These are phyloP conservation scores for Protobothrops flavoviridis DNA, from an alignment of 2,113 vertebrate genomes.

Conservation along the genomic window DNA sequence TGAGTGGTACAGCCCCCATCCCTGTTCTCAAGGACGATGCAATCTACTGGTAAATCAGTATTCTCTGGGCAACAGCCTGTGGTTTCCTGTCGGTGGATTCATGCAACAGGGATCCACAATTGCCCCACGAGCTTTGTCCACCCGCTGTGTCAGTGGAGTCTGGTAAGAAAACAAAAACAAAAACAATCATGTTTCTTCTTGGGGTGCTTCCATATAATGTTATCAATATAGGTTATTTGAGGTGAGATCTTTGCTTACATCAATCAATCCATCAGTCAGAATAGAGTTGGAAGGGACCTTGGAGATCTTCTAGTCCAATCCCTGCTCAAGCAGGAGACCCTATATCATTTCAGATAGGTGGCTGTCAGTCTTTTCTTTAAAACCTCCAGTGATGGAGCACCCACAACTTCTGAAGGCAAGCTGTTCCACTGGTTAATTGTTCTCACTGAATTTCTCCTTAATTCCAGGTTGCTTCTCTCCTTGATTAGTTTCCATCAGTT, in stretches of 20 bases:
- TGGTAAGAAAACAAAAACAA: conserved; percentile 78
- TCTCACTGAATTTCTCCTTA: not conserved
- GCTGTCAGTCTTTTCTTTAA: not conserved
- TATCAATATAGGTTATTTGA: no score
- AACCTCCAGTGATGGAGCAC: not conserved
- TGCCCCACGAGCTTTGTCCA: conserved; percentile 92
- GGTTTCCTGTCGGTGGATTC: conserved; percentile 97
- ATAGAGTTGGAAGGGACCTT: not conserved
- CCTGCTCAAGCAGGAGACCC: not conserved
- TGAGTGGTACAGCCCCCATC: conserved; percentile 97
- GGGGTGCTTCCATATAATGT: not conserved
- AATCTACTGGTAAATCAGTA: conserved; percentile 96
- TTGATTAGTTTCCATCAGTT: not conserved
- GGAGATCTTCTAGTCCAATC: not conserved
- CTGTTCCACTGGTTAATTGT: not conserved
- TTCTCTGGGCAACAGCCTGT: conserved; percentile 94
- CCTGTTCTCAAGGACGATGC: conserved; percentile 90
- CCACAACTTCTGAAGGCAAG: not conserved
- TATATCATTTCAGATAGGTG: not conserved
- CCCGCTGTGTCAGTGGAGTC: conserved; percentile 94
- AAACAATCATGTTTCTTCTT: not conserved
- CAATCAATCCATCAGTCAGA: not conserved
- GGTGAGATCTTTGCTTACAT: not conserved
- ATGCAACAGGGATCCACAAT: conserved; percentile 99
- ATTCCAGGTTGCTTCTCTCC: not conserved